These are phyloP conservation scores for Dichetophora obliterata DNA, from an alignment of 2,888 invertebrate species.

Conservation along the genomic window DNA sequence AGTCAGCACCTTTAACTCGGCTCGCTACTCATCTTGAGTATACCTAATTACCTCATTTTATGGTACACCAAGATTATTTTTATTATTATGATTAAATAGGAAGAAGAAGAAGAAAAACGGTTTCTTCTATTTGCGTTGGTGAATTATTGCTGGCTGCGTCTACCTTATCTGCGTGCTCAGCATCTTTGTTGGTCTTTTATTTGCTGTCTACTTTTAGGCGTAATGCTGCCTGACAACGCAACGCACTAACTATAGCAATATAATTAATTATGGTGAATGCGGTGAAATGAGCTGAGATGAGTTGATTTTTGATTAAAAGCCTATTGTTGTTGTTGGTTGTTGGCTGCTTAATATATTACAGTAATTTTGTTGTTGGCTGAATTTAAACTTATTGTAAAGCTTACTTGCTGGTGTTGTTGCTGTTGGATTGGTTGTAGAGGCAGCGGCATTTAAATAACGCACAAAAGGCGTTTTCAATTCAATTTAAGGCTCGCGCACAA, in stretches of 20 bases:
- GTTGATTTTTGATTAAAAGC: slow-evolving; percentile 14
- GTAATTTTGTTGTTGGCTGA: not conserved
- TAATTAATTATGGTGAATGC: slow-evolving; percentile 57
- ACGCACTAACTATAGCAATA: slow-evolving; percentile 55
- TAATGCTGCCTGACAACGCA: not conserved
- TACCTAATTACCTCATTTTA: not conserved
- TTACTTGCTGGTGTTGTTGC: not conserved
- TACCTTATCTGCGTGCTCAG: not conserved
- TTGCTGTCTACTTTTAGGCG: not conserved
- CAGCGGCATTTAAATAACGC: not conserved
- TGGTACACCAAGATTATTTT: not conserved
- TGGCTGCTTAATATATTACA: not conserved
- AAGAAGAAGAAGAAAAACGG: not conserved
- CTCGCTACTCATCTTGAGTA: not conserved
- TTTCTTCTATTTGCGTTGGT: not conserved
- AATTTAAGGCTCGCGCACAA: not conserved
- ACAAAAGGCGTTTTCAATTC: slow-evolving; percentile 20
- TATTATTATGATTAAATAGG: not conserved
- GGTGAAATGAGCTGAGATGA: not conserved
- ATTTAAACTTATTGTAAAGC: not conserved
- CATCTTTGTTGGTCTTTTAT: not conserved
- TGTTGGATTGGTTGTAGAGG: not conserved
- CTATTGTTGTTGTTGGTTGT: not conserved
- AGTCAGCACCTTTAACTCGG: too few relatives aligned
- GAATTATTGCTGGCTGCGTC: not conserved